These are phyloP conservation scores for Dasypolia templi DNA, from an alignment of 2,888 invertebrate species.

Conservation along the genomic window DNA sequence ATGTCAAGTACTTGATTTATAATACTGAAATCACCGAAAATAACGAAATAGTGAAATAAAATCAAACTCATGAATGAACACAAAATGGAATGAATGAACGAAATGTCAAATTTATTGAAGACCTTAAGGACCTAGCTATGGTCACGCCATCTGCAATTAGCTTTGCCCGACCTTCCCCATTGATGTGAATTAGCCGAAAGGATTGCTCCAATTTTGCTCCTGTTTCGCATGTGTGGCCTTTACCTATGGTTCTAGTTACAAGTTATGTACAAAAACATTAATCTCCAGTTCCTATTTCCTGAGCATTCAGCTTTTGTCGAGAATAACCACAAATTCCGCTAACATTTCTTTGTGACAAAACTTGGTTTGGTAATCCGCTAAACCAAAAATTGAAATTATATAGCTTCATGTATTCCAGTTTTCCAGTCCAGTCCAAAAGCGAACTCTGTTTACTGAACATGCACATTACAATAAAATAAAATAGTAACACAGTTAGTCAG, in stretches of 20 bases:
- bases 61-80: no score
- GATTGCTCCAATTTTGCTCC: neutral
- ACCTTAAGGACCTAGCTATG: no score
- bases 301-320: slow-evolving; percentile 1
- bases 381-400: slow-evolving; percentile 3
- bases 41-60: no score
- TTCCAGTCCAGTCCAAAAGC: slow-evolving; percentile 42
- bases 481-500: slow-evolving; percentile 62
- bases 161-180: no score
- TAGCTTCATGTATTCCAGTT: slow-evolving; percentile 10
- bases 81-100: no score
- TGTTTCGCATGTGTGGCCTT: neutral
- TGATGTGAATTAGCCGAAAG: neutral
- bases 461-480: slow-evolving; percentile 55
- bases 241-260: slow-evolving; percentile 1
- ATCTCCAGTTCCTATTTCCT: neutral
- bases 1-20: no score
- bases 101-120: no score
- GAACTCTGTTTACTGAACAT: slow-evolving; percentile 38
- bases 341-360: slow-evolving; percentile 1
- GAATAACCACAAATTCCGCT: neutral
- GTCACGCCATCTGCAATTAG: no score
- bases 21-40: no score
- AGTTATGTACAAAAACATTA: neutral
- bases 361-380: neutral